Conservation (phyloP, 2,888 invertebrate species). For the Carabus problematicus region DNA sequence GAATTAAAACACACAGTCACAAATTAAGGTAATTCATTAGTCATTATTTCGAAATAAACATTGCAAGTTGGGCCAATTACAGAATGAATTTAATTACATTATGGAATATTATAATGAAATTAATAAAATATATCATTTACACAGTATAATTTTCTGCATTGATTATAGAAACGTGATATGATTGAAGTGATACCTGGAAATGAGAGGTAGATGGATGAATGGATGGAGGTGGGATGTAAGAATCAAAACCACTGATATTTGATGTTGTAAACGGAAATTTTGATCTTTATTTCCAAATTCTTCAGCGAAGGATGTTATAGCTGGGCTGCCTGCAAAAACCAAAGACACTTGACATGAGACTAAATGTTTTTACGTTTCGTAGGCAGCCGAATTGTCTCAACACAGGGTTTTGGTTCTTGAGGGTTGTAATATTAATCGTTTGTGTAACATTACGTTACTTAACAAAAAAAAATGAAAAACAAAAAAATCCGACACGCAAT, state of each 20-base stretch:
- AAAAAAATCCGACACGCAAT: no score
- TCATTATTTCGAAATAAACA: background rate
- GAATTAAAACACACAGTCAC: no score
- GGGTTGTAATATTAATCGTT: conserved; percentile 46
- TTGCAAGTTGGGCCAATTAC: background rate
- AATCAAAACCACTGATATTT: conserved; percentile 53
- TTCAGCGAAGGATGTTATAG: conserved; percentile 44
- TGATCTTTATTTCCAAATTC: conserved; percentile 57
- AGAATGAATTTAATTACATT: no score
- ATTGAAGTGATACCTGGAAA: background rate
- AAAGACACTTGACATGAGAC: conserved; percentile 31
- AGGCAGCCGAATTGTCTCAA: conserved; percentile 44
- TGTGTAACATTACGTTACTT: background rate
- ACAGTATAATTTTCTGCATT: conserved; percentile 4
- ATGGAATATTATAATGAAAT: no score
- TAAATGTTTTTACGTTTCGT: conserved; percentile 26
- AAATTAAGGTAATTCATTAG: no score
- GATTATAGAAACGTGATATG: background rate
- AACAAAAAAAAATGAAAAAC: no score
- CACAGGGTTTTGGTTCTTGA: conserved; percentile 57
- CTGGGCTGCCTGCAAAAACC: conserved; percentile 54
- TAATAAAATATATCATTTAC: no score
- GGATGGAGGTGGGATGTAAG: conserved; percentile 37
- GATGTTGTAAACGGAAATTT: conserved; percentile 55
- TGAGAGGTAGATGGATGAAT: background rate